Base-by-base conservation (phyloP, 2,888 invertebrate genomes). In the Ichneumoninae sp. region DNA sequence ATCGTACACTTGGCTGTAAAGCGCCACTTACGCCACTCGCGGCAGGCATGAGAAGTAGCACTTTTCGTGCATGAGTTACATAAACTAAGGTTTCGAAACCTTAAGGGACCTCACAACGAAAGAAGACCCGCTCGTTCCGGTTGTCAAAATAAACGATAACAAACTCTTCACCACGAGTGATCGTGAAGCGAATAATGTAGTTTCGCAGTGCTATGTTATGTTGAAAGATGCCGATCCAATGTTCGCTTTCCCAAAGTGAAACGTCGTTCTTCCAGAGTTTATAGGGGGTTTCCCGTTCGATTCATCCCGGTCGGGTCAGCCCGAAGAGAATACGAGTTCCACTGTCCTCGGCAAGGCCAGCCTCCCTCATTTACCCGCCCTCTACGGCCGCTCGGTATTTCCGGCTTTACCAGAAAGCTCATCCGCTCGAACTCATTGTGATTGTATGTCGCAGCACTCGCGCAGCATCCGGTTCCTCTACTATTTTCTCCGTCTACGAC, bases 221-320 rank as follows among this genome's bases (percentile, higher is more conserved):
- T 30, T 30, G 63, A 33, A 57, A 13, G 36, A 71, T 36, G 44
- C 44, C 22, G 36, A 57, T 69, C 10, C 30, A 19, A 22, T 22
- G 52, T 66, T 57, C 30, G 60, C 30, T 36, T 68, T 30, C 60
- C 60, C 60, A 30, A 60, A 13, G 13, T 16, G 60, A 60, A 26
- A 19, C 54, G 3, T 33, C 52, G 6, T 50, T 50, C 30, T 50
- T 50, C 8, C 47, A 30, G 26, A 63, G 63, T 63, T 16, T 33
- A 63, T 33, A 33, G 63, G 33, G 40, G 40, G 33, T 13, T 30
- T 63, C 30, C 66, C 80, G 33, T 63, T 73, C 80, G 77, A 81
- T 75, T 84, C 68, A 78, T 84, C 78, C 50, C n/a, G 63, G 69
- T 70, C 70, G 73, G 74, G 78, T 81, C 77, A 75, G 78, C 75